phyloP scores from a whole-genome alignment of 2,113 vertebrate species.

The Pollachius pollachius region DNA sequence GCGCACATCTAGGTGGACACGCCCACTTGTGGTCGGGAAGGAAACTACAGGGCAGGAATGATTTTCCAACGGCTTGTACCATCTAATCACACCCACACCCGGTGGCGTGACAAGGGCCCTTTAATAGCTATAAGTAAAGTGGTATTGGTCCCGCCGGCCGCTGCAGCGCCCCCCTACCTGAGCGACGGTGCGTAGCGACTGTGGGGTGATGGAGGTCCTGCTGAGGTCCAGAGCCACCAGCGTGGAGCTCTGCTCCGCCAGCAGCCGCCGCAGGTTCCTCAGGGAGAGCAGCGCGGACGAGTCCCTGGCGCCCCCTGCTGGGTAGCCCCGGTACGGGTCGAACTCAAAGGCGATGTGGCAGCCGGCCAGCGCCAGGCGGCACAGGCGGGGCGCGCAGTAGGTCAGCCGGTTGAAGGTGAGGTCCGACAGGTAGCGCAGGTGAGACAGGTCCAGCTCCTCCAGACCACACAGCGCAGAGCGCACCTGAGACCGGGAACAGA shows the following conservation, averaged over 20 bases:
- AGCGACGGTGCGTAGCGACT: conserved; percentile 72
- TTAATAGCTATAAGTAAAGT: too few relatives aligned
- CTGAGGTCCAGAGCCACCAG: conserved; percentile 77
- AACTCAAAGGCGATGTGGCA: conserved; percentile 81
- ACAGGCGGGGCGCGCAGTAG: conserved; percentile 70
- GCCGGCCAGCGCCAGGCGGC: conserved; percentile 75
- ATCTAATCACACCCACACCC: too few relatives aligned
- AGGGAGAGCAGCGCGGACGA: conserved; percentile 77
- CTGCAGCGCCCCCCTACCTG: conserved; percentile 53
- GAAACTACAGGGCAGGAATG: too few relatives aligned
- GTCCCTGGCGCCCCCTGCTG: conserved; percentile 45
- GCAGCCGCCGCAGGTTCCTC: conserved; percentile 70
- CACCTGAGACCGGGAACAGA: conserved; percentile 46
- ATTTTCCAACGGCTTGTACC: too few relatives aligned
- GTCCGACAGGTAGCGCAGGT: conserved; percentile 78
- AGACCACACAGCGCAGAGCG: conserved; percentile 64
- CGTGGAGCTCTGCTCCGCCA: conserved; percentile 63
- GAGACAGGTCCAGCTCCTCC: conserved; percentile 77
- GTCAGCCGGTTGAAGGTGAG: conserved; percentile 80
- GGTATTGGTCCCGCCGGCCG: background rate
- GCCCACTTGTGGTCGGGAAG: too few relatives aligned
- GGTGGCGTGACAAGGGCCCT: too few relatives aligned
- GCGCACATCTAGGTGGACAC: too few relatives aligned
- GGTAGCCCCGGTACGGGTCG: conserved; percentile 65
- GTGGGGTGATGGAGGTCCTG: conserved; percentile 73